These are phyloP conservation scores for Ditula angustiorana DNA, from an alignment of 2,888 invertebrate species.

Conservation along the genomic window DNA sequence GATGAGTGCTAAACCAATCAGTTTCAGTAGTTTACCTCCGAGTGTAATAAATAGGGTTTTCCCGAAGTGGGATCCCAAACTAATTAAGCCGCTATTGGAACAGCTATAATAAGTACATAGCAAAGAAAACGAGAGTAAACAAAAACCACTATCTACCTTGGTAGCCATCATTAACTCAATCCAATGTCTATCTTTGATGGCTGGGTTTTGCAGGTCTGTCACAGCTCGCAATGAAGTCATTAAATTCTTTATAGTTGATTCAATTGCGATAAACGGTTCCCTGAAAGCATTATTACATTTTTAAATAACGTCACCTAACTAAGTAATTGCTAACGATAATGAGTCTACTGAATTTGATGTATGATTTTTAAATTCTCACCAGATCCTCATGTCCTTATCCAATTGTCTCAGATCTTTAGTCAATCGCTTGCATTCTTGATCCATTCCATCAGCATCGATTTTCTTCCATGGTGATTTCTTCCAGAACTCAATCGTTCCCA, in stretches of 20 bases:
- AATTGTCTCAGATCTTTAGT: conserved; percentile 92
- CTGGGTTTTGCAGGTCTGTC: conserved; percentile 97
- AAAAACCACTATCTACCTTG: conserved; percentile 82
- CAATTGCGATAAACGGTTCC: conserved; percentile 93
- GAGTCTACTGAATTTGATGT: background rate
- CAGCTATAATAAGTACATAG: background rate
- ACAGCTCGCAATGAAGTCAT: conserved; percentile 97
- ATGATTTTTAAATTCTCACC: conserved; percentile 74
- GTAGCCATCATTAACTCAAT: conserved; percentile 96
- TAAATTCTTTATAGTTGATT: conserved; percentile 95
- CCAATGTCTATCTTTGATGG: conserved; percentile 98
- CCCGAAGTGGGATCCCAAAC: too few species aligned
- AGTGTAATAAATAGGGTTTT: too few species aligned
- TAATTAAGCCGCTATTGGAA: too few species aligned
- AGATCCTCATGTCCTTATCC: conserved; percentile 91
- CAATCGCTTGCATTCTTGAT: conserved; percentile 96
- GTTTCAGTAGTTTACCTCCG: too few species aligned
- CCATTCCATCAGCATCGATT: conserved; percentile 97
- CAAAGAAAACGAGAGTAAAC: too few species aligned
- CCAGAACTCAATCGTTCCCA: conserved; percentile 95
- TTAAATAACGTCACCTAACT: too few species aligned
- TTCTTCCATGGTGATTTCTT: conserved; percentile 97
- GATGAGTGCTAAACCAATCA: too few species aligned
- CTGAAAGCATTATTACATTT: conserved; percentile 57
- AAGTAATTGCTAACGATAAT: too few species aligned